Percentiles rank a stretch among this genome's conserved stretches.
Conservation (phyloP, 2,888 invertebrate species). For the Operophtera brumata region DNA sequence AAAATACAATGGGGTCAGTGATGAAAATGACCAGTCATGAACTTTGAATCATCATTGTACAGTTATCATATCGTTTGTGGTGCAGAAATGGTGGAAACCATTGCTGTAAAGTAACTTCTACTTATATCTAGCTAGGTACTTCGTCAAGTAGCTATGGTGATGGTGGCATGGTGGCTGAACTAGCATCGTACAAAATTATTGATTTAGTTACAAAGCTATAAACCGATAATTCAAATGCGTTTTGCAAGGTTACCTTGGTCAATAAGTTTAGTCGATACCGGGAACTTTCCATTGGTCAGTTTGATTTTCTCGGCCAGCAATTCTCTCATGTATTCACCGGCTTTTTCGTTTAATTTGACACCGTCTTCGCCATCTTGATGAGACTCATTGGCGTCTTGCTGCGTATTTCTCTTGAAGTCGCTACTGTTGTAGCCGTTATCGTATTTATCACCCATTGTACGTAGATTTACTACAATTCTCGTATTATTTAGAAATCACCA, state of each 20-base stretch:
- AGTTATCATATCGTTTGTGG: neutral
- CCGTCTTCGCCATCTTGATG: slow-evolving; percentile 79
- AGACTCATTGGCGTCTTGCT: slow-evolving; percentile 42
- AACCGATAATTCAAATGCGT: neutral
- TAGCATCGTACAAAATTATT: no score
- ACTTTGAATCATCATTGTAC: slow-evolving; percentile 8
- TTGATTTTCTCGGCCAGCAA: slow-evolving; percentile 86
- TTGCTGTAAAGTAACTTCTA: no score
- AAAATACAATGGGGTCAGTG: slow-evolving; percentile 24
- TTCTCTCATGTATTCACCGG: slow-evolving; percentile 88
- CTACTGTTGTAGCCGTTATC: slow-evolving; percentile 72
- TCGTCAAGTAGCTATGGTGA: no score
- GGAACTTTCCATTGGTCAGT: slow-evolving; percentile 84
- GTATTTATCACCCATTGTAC: slow-evolving; percentile 61
- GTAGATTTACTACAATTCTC: slow-evolving; percentile 12
- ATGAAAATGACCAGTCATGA: slow-evolving; percentile 5
- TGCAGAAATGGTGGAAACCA: no score
- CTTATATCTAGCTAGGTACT: no score
- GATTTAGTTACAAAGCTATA: neutral
- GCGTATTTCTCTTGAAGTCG: slow-evolving; percentile 72
- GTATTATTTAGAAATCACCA: neutral
- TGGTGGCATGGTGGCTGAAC: neutral
- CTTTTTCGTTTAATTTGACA: slow-evolving; percentile 84
- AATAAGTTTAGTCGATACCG: slow-evolving; percentile 84
- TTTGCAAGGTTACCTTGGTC: slow-evolving; percentile 42